Evolutionary conservation across 2,888 invertebrate genomes (phyloP).

Genomic region (Epinotia bilunana): DNA sequence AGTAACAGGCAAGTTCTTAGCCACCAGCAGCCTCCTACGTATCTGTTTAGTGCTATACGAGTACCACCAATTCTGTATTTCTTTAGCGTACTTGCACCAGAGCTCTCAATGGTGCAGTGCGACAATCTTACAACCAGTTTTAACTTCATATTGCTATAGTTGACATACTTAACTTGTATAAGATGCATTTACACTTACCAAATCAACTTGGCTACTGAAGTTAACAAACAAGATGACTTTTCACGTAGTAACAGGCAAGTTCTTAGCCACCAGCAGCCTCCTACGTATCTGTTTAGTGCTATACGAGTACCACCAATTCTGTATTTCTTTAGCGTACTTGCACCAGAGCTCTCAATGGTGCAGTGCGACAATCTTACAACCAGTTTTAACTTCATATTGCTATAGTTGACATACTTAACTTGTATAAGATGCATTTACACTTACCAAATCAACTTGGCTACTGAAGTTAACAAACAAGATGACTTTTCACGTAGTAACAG

Average conservation of each 20-base stretch:
- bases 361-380: too few species aligned
- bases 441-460: constrained; percentile 21
- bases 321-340: neutral
- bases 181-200: neutral
- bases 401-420: neutral
- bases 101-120: neutral
- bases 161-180: neutral
- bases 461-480: neutral
- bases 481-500: constrained; percentile 77
- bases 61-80: neutral
- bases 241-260: constrained; percentile 77
- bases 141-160: neutral
- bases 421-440: neutral
- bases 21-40: neutral
- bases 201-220: constrained; percentile 20
- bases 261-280: neutral
- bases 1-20: neutral
- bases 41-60: neutral
- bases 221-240: neutral
- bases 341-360: neutral
- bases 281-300: neutral
- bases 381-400: neutral
- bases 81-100: neutral
- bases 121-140: too few species aligned
- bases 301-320: constrained; percentile 3